Evolutionary conservation across 64 coral and sea anemone species (phyloP).

Genomic region (Pocillopora verrucosa): DNA sequence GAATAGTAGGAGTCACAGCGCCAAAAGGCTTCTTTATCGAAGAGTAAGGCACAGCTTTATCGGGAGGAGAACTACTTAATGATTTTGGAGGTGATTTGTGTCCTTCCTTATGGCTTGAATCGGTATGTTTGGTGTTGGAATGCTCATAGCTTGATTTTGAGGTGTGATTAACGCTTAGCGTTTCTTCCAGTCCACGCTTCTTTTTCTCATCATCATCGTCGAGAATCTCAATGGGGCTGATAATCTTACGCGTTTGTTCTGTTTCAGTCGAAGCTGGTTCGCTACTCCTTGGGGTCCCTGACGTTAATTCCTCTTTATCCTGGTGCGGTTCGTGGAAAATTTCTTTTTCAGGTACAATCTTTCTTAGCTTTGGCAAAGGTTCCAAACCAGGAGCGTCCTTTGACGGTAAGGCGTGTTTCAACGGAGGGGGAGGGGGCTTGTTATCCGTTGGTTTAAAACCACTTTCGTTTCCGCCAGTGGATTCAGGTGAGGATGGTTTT

Average conservation of each 20-base stretch:
- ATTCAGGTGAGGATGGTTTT: slow-evolving; percentile 68
- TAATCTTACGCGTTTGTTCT: slow-evolving; percentile 41
- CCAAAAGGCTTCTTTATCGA: slow-evolving; percentile 72
- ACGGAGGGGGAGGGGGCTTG: slow-evolving; percentile 60
- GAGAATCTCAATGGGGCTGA: slow-evolving; percentile 82
- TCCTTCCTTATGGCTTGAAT: slow-evolving; percentile 39
- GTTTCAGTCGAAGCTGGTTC: slow-evolving; percentile 14
- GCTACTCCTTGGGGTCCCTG: not conserved
- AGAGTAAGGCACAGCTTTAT: slow-evolving; percentile 36
- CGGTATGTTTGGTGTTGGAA: slow-evolving; percentile 2
- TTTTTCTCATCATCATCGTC: slow-evolving; percentile 91
- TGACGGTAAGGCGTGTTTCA: slow-evolving; percentile 73
- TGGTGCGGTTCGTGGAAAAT: slow-evolving; percentile 25
- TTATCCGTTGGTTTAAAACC: slow-evolving; percentile 5
- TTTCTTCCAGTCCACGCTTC: slow-evolving; percentile 28
- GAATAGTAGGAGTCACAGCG: slow-evolving; percentile 79
- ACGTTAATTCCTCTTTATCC: slow-evolving; percentile 10
- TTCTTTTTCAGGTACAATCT: slow-evolving; percentile 73
- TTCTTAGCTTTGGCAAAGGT: slow-evolving; percentile 80
- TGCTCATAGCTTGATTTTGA: not conserved
- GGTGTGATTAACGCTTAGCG: not conserved
- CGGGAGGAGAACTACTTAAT: slow-evolving; percentile 57
- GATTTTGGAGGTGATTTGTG: slow-evolving; percentile 27
- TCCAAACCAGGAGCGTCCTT: slow-evolving; percentile 69
- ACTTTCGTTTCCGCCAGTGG: not conserved